Percentiles rank a stretch among this genome's conserved stretches.
These are phyloP conservation scores for Labeo calbasu DNA, from an alignment of 2,797 vertebrate species.

Conservation along the genomic window DNA sequence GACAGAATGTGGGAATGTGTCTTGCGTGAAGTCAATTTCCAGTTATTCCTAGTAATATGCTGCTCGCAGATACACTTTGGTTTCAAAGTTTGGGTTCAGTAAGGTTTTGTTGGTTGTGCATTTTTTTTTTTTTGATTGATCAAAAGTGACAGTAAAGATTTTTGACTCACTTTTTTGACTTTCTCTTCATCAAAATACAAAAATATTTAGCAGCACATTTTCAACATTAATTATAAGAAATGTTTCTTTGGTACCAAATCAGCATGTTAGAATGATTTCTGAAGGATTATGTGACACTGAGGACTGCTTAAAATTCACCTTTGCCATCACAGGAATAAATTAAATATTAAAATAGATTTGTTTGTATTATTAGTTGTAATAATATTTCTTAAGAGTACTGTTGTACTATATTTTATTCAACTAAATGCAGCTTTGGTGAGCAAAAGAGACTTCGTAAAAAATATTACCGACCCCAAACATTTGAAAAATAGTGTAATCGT, in stretches of 20 bases:
- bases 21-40: background rate
- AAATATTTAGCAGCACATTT: background rate
- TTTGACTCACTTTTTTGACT: background rate
- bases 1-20: background rate
- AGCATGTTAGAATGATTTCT: background rate
- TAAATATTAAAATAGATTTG: background rate
- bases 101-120: background rate
- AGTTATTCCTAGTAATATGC: background rate
- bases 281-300: background rate
- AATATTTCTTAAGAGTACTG: background rate
- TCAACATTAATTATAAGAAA: background rate
- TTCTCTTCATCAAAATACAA: background rate
- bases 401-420: background rate
- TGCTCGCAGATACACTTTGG: background rate
- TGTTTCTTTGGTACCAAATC: background rate
- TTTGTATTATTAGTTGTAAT: background rate
- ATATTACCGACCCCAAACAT: background rate
- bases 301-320: background rate
- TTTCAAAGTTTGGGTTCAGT: background rate
- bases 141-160: background rate
- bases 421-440: background rate
- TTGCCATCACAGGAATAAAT: background rate
- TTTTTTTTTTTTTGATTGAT: background rate
- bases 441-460: background rate
- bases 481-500: background rate